Evolutionary conservation across 2,888 invertebrate genomes (phyloP).

Genomic region (Artemia sinica): DNA sequence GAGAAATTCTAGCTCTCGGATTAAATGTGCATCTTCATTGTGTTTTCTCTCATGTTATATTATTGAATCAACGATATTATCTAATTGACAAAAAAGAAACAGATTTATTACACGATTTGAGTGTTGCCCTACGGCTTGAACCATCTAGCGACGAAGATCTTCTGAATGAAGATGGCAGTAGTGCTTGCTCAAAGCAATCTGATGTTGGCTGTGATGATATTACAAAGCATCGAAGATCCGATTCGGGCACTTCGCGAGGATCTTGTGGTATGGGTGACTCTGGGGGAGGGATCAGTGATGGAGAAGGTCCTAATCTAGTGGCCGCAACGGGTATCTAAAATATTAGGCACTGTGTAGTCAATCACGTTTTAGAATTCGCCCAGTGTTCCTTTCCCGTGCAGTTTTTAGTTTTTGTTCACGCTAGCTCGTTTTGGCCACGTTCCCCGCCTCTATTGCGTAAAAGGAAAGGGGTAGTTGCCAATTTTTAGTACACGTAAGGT

Average conservation of each 20-base stretch:
- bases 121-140: conserved; percentile 48
- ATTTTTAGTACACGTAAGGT: too few species aligned
- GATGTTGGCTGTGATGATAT: conserved; percentile 10
- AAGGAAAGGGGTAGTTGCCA: too few species aligned
- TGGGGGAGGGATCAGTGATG: neutral
- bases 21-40: conserved; percentile 92
- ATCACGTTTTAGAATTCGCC: neutral
- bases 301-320: conserved; percentile 6
- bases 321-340: conserved; percentile 9
- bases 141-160: conserved; percentile 20
- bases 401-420: neutral
- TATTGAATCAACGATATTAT: conserved; percentile 62
- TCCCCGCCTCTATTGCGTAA: too few species aligned
- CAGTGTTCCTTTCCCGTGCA: conserved; percentile 11
- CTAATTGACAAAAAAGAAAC: conserved; percentile 90
- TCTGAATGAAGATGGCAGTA: neutral
- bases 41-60: conserved; percentile 89
- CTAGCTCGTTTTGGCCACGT: too few species aligned
- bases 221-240: conserved; percentile 7
- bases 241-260: conserved; percentile 2
- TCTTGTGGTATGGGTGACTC: conserved; percentile 11
- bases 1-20: conserved; percentile 78
- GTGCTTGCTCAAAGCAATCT: conserved; percentile 10
- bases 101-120: conserved; percentile 78
- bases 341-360: conserved; percentile 7